phyloP scores from a whole-genome alignment of 1,140 invertebrate species.

The Trichomalopsis sarcophagae region DNA sequence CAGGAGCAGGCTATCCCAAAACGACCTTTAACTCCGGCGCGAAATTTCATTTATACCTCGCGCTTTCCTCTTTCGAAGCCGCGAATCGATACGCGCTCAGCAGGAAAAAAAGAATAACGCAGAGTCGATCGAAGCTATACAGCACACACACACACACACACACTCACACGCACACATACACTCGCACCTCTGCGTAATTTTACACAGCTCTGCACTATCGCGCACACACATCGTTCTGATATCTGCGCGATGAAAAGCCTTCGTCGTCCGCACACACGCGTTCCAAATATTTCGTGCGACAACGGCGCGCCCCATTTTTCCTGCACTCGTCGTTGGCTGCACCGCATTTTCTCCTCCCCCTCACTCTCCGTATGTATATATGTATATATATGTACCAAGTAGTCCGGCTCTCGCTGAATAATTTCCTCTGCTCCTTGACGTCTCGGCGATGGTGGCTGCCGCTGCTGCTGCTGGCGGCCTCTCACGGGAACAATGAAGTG shows the following conservation, averaged over 20 bases:
- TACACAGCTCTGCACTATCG: background rate
- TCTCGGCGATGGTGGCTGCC: background rate
- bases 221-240: background rate
- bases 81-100: background rate
- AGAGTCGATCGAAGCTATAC: conserved; percentile 24
- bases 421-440: conserved; percentile 34
- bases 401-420: conserved; percentile 44
- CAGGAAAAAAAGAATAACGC: background rate
- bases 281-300: background rate
- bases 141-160: background rate
- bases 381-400: conserved; percentile 6
- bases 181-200: conserved; percentile 6
- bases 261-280: background rate
- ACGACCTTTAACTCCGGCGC: background rate
- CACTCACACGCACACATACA: background rate
- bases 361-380: background rate
- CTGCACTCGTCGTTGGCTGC: background rate
- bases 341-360: background rate
- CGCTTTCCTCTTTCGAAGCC: background rate
- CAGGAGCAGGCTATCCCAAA: background rate
- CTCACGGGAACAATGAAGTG: conserved; percentile 56
- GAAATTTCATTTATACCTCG: conserved; percentile 7
- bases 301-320: background rate
- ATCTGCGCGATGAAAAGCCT: background rate
- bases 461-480: conserved; percentile 18